These are phyloP conservation scores for Paramisgurnus dabryanus DNA, from an alignment of 2,113 vertebrate species.

Conservation along the genomic window DNA sequence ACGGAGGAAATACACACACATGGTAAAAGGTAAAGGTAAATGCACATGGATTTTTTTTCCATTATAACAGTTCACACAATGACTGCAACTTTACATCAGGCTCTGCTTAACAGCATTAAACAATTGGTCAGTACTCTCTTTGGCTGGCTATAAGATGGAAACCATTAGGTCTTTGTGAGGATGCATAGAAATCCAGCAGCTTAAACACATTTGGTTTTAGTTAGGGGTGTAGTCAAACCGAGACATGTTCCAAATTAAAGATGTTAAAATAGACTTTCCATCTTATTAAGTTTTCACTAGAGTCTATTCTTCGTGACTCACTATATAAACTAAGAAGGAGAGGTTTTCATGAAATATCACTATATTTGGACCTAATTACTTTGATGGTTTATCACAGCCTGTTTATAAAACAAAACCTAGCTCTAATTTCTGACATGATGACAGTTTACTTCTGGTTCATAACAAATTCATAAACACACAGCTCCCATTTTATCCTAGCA, in stretches of 20 bases:
- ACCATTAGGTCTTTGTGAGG: neutral
- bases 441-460: neutral
- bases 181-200: constrained; percentile 6
- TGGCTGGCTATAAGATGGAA: neutral
- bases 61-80: constrained; percentile 39
- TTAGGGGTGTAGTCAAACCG: constrained; percentile 33
- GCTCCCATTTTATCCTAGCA: no score
- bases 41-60: constrained; percentile 22
- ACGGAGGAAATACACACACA: constrained; percentile 29
- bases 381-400: neutral
- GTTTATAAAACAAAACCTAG: neutral
- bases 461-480: neutral
- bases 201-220: constrained; percentile 47
- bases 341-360: constrained; percentile 3
- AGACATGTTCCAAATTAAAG: constrained; percentile 42
- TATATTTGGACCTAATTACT: neutral
- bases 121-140: neutral
- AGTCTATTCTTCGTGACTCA: constrained; percentile 2
- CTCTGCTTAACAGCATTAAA: neutral
- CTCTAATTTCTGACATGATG: neutral
- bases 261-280: constrained; percentile 11
- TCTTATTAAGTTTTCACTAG: constrained; percentile 26
- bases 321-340: neutral
- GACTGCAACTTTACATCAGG: constrained; percentile 16
- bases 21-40: neutral